Base-by-base conservation (phyloP, 2,797 vertebrate species). In the Nothura maculosa region DNA sequence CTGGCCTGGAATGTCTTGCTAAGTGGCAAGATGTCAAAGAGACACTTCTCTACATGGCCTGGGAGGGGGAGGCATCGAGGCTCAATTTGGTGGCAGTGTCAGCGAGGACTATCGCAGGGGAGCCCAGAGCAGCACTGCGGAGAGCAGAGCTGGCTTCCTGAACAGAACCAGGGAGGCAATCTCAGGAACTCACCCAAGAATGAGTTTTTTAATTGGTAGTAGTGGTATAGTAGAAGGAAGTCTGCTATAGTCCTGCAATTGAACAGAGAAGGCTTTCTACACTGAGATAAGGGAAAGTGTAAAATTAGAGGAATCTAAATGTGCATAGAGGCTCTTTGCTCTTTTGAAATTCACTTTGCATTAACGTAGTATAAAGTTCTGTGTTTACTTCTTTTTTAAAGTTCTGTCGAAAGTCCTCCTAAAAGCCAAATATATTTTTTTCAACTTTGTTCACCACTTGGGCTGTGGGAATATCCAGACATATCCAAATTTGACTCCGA, bases 41-140 rank as follows among this genome's bases (percentile, higher is more conserved):
- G 21, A 40, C 7, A 11, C 16, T 15, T 68, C 12, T 16, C 24
- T 12, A 55, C 10, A 12, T 14, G 45, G 25, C 6, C 28, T 8
- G 8, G 82, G 47, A 79, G 11, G 34, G 67, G 42, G 24, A 74
- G 12, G 15, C 8, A 16, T 36, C 27, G 10, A 5, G 30, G 70
- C 28, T 58, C 55, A 42, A 32, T 21, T 45, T 0, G 0, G 6
- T 52, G n/a, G 15, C 13, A 38, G 4, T n/a, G 30, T 55, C 54
- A 55, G 54, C 11, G 10, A 55, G 7, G 24, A 8, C 21, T 64
- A n/a, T 48, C 50, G 25, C 6, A 24, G 0, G 0, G 0, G 5
- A 63, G 38, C 67, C 54, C 48, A 62, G 27, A 78, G 70, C 43
- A 85, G 10, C 10, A 9, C 19, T 61, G 22, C 21, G 32, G 69